A percentile compares a stretch with the other conserved stretches of the same genome.
Evolutionary conservation across 2,888 invertebrate species (phyloP).

Genomic region (Lingula anatina): DNA sequence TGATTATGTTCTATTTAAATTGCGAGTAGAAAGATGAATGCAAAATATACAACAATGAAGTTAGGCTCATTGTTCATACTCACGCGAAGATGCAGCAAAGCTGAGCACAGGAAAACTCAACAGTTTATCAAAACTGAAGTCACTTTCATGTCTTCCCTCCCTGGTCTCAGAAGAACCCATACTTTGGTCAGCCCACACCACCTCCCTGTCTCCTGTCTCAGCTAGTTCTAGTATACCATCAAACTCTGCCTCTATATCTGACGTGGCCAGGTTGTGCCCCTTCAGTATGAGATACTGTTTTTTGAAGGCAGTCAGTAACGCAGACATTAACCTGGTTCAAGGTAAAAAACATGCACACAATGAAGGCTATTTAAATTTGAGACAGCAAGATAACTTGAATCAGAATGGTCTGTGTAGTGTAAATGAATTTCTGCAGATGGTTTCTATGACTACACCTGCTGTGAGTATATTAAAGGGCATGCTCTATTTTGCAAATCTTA

Average conservation of each 20-base stretch:
- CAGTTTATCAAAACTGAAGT: constrained; percentile 11
- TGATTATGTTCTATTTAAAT: too few species aligned
- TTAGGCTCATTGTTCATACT: constrained; percentile 1
- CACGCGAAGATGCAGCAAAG: constrained; percentile 2
- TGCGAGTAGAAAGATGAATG: too few species aligned
- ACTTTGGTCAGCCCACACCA: constrained; percentile 33
- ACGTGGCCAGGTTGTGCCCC: constrained; percentile 25
- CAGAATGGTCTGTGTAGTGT: too few species aligned
- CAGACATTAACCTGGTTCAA: constrained; percentile 20
- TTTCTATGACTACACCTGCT: too few species aligned
- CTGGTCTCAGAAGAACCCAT: background rate
- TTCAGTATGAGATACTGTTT: constrained; percentile 31
- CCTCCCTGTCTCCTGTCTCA: constrained; percentile 21
- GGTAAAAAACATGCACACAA: background rate
- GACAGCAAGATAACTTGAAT: too few species aligned
- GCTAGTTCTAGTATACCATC: constrained; percentile 20
- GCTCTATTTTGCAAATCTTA: too few species aligned
- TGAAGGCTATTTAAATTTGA: too few species aligned
- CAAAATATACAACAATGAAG: background rate
- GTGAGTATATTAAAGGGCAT: too few species aligned
- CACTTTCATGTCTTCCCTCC: too few species aligned
- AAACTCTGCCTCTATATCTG: constrained; percentile 23
- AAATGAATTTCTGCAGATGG: too few species aligned
- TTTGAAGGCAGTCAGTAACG: constrained; percentile 25
- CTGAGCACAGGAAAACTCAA: constrained; percentile 14